Evolutionary conservation across 2,888 invertebrate genomes (phyloP).

Genomic region (Leptinotarsa tumamoca): DNA sequence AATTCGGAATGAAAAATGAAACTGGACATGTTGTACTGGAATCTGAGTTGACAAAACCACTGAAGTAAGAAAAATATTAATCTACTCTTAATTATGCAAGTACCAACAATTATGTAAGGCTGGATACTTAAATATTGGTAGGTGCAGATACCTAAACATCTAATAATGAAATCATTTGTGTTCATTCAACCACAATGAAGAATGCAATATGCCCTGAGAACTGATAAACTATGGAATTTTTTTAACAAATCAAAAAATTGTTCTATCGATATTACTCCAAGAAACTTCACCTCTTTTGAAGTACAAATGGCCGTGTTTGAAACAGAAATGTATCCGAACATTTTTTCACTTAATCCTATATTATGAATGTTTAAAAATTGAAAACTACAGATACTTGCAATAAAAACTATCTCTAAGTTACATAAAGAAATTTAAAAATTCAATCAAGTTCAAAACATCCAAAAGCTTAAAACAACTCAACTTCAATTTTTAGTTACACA

Average conservation of each 20-base stretch:
- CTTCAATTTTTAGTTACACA: background rate
- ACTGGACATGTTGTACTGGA: background rate
- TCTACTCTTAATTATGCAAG: background rate
- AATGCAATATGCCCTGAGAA: too few species aligned
- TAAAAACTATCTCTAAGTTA: background rate
- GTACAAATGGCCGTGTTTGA: background rate
- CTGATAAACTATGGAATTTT: background rate
- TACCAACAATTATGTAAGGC: slow-evolving; percentile 16
- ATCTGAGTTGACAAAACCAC: background rate
- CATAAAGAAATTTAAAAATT: background rate
- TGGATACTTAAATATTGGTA: slow-evolving; percentile 17
- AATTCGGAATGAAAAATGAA: background rate
- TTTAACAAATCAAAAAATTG: background rate
- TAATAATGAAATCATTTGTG: background rate
- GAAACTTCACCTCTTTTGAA: too few species aligned
- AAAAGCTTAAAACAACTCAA: background rate
- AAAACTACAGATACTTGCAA: background rate
- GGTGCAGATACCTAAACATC: background rate
- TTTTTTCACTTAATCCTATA: background rate
- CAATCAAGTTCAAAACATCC: background rate
- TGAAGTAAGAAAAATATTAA: slow-evolving; percentile 1
- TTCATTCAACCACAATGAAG: background rate
- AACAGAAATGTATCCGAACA: background rate
- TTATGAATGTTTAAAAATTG: background rate
- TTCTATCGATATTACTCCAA: too few species aligned